These are phyloP conservation scores for Clarias batrachus DNA, from an alignment of 2,113 vertebrate species.

Conservation along the genomic window DNA sequence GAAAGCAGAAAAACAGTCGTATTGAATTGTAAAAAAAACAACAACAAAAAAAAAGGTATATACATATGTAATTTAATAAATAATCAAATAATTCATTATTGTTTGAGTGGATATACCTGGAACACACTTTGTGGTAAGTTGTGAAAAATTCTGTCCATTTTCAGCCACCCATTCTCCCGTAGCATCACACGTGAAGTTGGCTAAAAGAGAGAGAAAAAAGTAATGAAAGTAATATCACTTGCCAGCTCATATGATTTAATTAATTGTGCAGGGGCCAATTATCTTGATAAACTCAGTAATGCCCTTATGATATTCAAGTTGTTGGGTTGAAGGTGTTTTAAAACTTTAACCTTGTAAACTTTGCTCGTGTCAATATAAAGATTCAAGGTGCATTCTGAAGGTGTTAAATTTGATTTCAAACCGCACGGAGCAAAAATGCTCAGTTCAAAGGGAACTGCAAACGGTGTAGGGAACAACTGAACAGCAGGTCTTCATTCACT, in stretches of 20 bases:
- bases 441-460: no score
- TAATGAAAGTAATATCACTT: neutral
- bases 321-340: no score
- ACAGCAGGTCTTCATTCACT: no score
- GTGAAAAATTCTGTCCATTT: slow-evolving; percentile 10
- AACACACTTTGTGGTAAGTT: slow-evolving; percentile 61
- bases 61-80: no score
- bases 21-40: neutral
- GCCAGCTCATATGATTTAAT: neutral
- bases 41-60: no score
- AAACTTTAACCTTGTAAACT: no score
- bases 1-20: neutral
- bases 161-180: slow-evolving; percentile 63
- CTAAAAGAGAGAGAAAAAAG: slow-evolving; percentile 51
- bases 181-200: slow-evolving; percentile 61
- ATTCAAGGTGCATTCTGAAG: no score
- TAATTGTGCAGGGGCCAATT: neutral
- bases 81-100: neutral
- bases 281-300: neutral
- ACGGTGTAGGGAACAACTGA: no score
- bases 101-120: slow-evolving; percentile 59
- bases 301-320: neutral
- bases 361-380: no score
- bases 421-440: no score
- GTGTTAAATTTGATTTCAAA: no score